Percentiles rank a stretch among this genome's conserved stretches.
Conservation (phyloP, 2,888 invertebrate genomes). For the Apoda limacodes region DNA sequence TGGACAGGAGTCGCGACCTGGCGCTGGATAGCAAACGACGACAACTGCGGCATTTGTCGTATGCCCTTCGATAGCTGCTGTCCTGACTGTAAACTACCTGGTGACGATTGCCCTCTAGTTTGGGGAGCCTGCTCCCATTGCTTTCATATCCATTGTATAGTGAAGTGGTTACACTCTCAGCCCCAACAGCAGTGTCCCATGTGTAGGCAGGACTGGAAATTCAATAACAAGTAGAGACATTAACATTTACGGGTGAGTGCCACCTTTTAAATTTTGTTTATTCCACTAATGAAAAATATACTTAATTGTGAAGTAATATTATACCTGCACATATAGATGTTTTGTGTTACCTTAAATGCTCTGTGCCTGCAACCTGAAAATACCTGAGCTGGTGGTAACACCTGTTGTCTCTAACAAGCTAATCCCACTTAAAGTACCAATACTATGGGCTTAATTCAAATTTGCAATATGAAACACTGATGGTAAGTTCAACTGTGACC, state of each 20-base stretch:
- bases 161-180: conserved; percentile 98
- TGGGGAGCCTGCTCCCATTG: conserved; percentile 99
- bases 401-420: no score
- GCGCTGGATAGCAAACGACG: conserved; percentile 99
- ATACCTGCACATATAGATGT: conserved; percentile 7
- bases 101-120: conserved; percentile 97
- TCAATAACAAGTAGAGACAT: conserved; percentile 84
- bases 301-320: conserved; percentile 1
- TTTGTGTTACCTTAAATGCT: conserved; percentile 14
- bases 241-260: no score
- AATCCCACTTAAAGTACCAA: no score
- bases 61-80: conserved; percentile 99
- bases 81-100: conserved; percentile 96
- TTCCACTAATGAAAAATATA: neutral
- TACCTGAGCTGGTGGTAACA: no score
- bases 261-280: neutral
- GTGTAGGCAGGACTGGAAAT: conserved; percentile 99
- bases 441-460: no score
- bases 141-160: conserved; percentile 99
- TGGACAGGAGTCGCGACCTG: conserved; percentile 98
- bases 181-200: conserved; percentile 92
- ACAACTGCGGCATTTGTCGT: conserved; percentile 98
- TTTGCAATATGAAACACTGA: no score
- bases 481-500: no score
- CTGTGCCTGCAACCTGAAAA: no score